A percentile compares a stretch with the other conserved stretches of the same genome.
phyloP scores from a whole-genome alignment of 2,113 vertebrate genomes.

The Chitala chitala region DNA sequence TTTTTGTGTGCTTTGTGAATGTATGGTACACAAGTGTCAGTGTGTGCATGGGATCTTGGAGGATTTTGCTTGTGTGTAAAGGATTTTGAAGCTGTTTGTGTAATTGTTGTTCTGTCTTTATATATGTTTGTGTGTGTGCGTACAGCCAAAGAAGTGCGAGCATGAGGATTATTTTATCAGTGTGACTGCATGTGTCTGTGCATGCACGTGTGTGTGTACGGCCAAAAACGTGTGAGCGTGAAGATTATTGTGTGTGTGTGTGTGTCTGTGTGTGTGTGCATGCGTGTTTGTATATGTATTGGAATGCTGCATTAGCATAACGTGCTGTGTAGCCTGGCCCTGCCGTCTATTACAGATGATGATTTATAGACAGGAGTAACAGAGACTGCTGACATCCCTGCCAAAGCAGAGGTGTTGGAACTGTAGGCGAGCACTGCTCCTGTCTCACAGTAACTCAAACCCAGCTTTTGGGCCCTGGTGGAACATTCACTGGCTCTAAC shows the following conservation, averaged over 20 bases:
- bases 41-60: too few relatives aligned
- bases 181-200: not conserved
- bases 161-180: not conserved
- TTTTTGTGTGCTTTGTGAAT: too few relatives aligned
- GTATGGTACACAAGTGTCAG: too few relatives aligned
- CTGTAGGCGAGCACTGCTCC: not conserved
- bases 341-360: not conserved
- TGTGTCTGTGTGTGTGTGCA: not conserved
- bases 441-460: not conserved
- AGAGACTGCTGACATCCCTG: not conserved
- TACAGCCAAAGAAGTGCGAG: not conserved
- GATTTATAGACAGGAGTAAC: slow-evolving; percentile 1
- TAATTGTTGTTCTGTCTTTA: not conserved
- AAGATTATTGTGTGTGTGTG: not conserved
- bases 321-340: not conserved
- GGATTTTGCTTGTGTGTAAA: too few relatives aligned
- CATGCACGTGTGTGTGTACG: not conserved
- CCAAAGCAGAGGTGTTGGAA: slow-evolving; percentile 10
- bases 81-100: not conserved
- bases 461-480: not conserved
- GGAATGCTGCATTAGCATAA: too few relatives aligned
- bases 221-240: too few relatives aligned
- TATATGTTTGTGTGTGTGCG: not conserved
- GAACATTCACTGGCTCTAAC: not conserved
- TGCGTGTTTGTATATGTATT: not conserved